phyloP scores from a whole-genome alignment of 2,797 vertebrate genomes.

The Rhinogobio ventralis region DNA sequence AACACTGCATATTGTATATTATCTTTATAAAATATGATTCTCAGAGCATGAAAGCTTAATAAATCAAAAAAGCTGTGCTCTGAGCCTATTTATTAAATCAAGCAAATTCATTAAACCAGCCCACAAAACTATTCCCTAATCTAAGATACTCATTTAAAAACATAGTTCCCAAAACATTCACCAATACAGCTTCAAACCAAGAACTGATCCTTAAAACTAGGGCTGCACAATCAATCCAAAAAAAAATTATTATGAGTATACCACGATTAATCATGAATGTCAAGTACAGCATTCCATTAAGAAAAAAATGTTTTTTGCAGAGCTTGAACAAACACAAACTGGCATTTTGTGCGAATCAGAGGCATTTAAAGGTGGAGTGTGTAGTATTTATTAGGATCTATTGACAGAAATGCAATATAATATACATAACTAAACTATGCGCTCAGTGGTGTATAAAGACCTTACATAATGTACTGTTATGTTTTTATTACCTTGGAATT shows the following conservation, averaged over 20 bases:
- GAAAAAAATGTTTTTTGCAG: background rate
- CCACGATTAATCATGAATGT: background rate
- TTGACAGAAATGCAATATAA: too few species aligned
- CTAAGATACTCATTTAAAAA: background rate
- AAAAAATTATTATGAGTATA: background rate
- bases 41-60: background rate
- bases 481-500: too few species aligned
- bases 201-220: background rate
- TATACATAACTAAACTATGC: too few species aligned
- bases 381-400: too few species aligned
- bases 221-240: background rate
- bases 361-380: background rate
- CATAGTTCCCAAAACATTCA: background rate
- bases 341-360: background rate
- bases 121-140: background rate
- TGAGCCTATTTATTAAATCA: conserved; percentile 8
- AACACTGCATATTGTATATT: background rate
- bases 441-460: too few species aligned
- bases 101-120: background rate
- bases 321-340: background rate
- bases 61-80: conserved; percentile 1
- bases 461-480: too few species aligned
- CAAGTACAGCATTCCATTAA: background rate
- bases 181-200: background rate
- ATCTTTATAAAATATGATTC: conserved; percentile 3